These are phyloP conservation scores for Grapholita molesta DNA, from an alignment of 1,140 invertebrate species.

Conservation along the genomic window DNA sequence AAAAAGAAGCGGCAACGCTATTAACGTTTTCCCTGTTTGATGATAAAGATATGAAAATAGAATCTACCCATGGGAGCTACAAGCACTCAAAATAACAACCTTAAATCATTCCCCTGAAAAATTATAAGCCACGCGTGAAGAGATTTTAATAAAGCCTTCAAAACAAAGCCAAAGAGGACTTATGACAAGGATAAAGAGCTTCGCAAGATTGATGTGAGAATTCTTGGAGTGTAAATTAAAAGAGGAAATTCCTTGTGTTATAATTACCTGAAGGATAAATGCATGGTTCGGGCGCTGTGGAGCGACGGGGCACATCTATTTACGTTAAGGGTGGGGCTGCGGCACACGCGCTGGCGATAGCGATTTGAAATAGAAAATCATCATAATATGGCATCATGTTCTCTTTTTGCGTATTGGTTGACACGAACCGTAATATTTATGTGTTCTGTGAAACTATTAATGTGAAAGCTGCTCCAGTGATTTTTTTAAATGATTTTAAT, in stretches of 20 bases:
- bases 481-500: too few species aligned
- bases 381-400: not conserved
- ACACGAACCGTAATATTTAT: too few species aligned
- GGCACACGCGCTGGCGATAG: not conserved
- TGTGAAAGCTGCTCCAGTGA: too few species aligned
- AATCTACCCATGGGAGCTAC: too few species aligned
- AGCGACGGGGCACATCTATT: slow-evolving; percentile 1
- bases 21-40: too few species aligned
- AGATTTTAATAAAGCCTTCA: not conserved
- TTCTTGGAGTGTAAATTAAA: not conserved
- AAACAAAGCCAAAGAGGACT: not conserved
- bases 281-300: not conserved
- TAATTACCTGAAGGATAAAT: slow-evolving; percentile 9
- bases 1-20: too few species aligned
- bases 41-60: too few species aligned
- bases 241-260: slow-evolving; percentile 12
- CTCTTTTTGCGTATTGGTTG: too few species aligned
- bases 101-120: not conserved
- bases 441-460: too few species aligned
- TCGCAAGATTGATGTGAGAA: not conserved
- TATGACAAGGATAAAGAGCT: slow-evolving; percentile 10
- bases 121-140: not conserved
- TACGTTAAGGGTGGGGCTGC: not conserved
- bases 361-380: not conserved
- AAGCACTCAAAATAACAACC: not conserved